A percentile compares a stretch with the other conserved stretches of the same genome.
Evolutionary conservation across 2,797 vertebrate genomes (phyloP).

Genomic region (Phylloscopus collybita): DNA sequence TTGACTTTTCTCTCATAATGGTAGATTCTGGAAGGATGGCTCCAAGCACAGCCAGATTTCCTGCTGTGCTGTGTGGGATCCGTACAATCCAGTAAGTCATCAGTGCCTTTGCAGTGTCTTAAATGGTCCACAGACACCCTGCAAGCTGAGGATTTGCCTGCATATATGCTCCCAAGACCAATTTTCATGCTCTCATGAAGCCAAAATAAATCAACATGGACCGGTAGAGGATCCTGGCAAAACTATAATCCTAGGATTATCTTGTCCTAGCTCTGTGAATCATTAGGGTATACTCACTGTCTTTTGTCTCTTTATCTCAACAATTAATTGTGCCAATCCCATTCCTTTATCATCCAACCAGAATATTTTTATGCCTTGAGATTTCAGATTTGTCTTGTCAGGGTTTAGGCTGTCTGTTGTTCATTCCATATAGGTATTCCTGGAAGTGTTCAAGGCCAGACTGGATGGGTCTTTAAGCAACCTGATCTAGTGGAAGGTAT

Average conservation of each 20-base stretch:
- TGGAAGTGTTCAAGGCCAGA: neutral
- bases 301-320: neutral
- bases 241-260: neutral
- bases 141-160: neutral
- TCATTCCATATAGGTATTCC: neutral
- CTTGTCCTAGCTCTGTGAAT: neutral
- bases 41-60: neutral
- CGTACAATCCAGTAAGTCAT: neutral
- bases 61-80: neutral
- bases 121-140: neutral
- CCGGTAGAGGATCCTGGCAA: neutral
- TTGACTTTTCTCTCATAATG: fast-evolving
- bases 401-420: neutral
- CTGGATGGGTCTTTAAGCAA: neutral
- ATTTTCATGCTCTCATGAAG: neutral
- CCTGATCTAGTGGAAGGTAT: neutral
- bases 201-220: neutral
- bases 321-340: neutral
- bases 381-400: neutral
- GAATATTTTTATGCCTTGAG: neutral
- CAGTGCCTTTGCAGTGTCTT: fast-evolving
- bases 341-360: neutral
- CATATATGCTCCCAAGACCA: neutral
- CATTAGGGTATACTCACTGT: neutral
- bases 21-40: neutral